Base-by-base conservation (phyloP, 2,113 vertebrate genomes). In the Dermatemys mawii region DNA sequence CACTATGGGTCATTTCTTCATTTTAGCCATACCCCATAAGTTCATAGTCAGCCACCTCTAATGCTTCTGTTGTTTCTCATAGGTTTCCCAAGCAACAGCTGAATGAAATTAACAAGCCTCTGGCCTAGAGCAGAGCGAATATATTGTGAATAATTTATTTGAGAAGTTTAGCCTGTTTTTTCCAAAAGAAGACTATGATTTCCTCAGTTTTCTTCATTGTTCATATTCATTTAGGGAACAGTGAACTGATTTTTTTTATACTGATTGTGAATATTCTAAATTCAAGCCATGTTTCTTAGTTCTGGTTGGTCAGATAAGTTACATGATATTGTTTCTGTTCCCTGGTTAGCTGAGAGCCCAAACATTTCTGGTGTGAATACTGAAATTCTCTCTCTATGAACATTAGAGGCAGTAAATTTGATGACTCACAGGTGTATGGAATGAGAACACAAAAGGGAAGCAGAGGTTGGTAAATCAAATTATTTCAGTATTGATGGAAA, bases 201-300 rank as follows among this genome's bases (percentile, higher is more conserved):
- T 86, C 78, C 75, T 81, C 81, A 41, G 29, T 26, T 1, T 1
- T 54, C 55, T n/a, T 48, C 73, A 48, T 89, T 93, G 60, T 19
- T 83, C 7, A 0, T 50, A 19, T 70, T 83, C 67, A 21, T 29
- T 76, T 60, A 1, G 0, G 16, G 12, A 84, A 1, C 0, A 0
- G 26, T n/a, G n/a, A n/a, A n/a, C n/a, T n/a, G n/a, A n/a, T n/a
- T n/a, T n/a, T n/a, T n/a, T n/a, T n/a, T n/a, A n/a, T n/a, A n/a
- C n/a, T n/a, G n/a, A n/a, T n/a, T n/a, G n/a, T n/a, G n/a, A n/a
- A n/a, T n/a, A n/a, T n/a, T n/a, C n/a, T n/a, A n/a, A n/a, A n/a
- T n/a, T n/a, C n/a, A n/a, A n/a, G n/a, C n/a, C n/a, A n/a, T n/a
- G 60, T 46, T 75, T 53, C 78, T 76, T 6, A 0, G 1, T 49